Evolutionary conservation across 2,888 invertebrate genomes (phyloP).

Genomic region (Melinopterus prodromus): DNA sequence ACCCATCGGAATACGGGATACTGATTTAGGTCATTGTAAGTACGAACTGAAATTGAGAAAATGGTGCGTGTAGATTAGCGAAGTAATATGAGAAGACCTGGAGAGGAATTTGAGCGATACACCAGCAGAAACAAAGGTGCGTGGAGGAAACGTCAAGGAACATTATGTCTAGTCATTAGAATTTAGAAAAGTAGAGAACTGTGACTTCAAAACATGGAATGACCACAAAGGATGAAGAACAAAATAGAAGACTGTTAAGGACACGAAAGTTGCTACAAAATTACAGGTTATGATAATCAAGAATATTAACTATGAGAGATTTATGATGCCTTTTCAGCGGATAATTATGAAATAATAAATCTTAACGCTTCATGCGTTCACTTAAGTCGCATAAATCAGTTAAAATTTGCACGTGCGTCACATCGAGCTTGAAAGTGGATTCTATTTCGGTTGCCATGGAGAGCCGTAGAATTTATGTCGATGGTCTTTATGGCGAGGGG

Average conservation of each 20-base stretch:
- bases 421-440: conserved; percentile 34
- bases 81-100: too few species aligned
- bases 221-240: too few species aligned
- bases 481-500: conserved; percentile 32
- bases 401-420: conserved; percentile 21
- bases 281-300: background rate
- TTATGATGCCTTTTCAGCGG: background rate
- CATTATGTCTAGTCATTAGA: background rate
- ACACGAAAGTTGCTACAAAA: too few species aligned
- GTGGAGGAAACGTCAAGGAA: too few species aligned
- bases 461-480: background rate
- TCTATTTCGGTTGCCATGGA: conserved; percentile 35
- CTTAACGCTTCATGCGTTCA: background rate
- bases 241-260: too few species aligned
- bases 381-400: background rate
- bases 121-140: too few species aligned
- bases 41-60: too few species aligned
- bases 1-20: conserved; percentile 99
- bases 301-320: background rate
- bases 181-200: background rate
- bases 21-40: conserved; percentile 99
- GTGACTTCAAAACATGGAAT: background rate
- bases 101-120: too few species aligned
- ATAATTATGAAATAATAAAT: background rate
- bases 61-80: too few species aligned